These are phyloP conservation scores for Toxonevra muliebris DNA, from an alignment of 2,888 invertebrate genomes.

Conservation along the genomic window DNA sequence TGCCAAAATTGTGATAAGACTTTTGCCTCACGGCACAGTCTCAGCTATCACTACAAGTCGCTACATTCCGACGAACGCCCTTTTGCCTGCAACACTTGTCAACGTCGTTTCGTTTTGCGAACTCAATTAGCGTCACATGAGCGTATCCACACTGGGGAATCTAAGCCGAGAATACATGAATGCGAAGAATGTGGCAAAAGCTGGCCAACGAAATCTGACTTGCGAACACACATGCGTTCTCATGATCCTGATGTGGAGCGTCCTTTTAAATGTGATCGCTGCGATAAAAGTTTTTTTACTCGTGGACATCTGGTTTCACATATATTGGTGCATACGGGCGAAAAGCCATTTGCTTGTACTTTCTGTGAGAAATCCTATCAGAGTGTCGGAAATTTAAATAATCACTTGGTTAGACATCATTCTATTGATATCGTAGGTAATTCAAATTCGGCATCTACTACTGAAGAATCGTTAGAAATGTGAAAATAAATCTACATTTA, in stretches of 20 bases:
- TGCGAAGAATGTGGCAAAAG: conserved; percentile 54
- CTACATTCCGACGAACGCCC: conserved; percentile 54
- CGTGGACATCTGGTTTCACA: conserved; percentile 56
- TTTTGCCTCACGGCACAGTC: conserved; percentile 56
- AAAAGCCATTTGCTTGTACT: conserved; percentile 55
- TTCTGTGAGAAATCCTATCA: conserved; percentile 54
- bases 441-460: too few relatives aligned
- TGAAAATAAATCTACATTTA: too few relatives aligned
- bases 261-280: conserved; percentile 52
- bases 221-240: conserved; percentile 56
- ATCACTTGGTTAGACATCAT: conserved; percentile 51
- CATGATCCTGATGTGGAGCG: conserved; percentile 53
- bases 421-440: too few relatives aligned
- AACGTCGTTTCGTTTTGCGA: conserved; percentile 52
- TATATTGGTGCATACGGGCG: conserved; percentile 57
- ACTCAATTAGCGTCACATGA: conserved; percentile 54
- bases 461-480: too few relatives aligned
- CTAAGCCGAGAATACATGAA: conserved; percentile 50
- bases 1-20: conserved; percentile 51
- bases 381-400: conserved; percentile 57
- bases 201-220: conserved; percentile 57
- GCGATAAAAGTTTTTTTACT: conserved; percentile 55
- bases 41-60: conserved; percentile 54
- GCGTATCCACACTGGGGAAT: conserved; percentile 55
- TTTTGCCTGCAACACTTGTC: conserved; percentile 48